A percentile compares a stretch with the other conserved stretches of the same genome.
Conservation (phyloP, 1,140 invertebrate genomes). For the Eriosoma lanigerum region DNA sequence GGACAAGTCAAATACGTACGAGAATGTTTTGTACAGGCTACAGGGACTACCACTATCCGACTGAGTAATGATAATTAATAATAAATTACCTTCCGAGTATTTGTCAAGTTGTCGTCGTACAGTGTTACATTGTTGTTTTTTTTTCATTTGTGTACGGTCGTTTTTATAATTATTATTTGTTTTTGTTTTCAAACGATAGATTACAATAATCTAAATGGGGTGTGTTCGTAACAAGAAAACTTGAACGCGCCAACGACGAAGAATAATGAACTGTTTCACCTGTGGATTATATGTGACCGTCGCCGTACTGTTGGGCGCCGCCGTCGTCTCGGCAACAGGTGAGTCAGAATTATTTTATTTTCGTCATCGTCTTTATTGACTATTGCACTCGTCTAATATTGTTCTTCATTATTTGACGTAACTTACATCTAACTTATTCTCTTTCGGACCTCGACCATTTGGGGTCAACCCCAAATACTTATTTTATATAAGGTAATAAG, state of each 20-base stretch:
- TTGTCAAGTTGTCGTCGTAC: not conserved
- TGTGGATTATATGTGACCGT: not conserved
- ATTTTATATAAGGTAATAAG: too few species aligned
- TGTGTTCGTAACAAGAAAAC: not conserved
- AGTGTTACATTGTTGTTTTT: not conserved
- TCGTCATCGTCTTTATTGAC: too few species aligned
- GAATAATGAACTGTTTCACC: not conserved
- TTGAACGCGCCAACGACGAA: not conserved
- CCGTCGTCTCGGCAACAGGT: not conserved
- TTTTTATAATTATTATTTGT: not conserved
- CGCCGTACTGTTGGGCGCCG: not conserved
- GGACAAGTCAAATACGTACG: not conserved
- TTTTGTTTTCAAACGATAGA: not conserved
- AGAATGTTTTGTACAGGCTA: conserved; percentile 12
- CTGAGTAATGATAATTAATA: not conserved
- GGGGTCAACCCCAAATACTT: too few species aligned
- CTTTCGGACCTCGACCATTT: too few species aligned
- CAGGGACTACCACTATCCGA: not conserved
- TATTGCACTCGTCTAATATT: too few species aligned
- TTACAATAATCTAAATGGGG: not conserved
- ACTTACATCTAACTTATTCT: too few species aligned
- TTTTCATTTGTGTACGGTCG: not conserved
- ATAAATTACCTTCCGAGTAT: too few species aligned
- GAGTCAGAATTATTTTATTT: not conserved
- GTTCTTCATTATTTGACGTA: too few species aligned